Evolutionary conservation across 1,140 invertebrate species (phyloP).

Genomic region (Adoxophyes honmai): DNA sequence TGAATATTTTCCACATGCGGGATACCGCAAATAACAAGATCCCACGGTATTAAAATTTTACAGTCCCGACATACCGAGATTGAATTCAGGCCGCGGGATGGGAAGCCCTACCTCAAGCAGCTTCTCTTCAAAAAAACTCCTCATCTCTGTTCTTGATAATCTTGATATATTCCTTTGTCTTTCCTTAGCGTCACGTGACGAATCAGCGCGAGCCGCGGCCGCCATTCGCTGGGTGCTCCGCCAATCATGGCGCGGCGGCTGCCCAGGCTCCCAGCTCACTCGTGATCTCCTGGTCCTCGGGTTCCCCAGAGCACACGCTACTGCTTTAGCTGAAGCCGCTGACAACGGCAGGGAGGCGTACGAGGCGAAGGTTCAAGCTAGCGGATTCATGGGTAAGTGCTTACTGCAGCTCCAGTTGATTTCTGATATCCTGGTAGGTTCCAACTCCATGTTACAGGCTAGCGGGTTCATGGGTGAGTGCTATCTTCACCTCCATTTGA

Average conservation of each 20-base stretch:
- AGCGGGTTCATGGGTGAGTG: too few species aligned
- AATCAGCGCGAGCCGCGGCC: slow-evolving; percentile 57
- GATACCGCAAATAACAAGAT: too few species aligned
- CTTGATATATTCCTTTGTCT: not conserved
- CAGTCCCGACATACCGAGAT: too few species aligned
- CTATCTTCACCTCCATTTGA: too few species aligned
- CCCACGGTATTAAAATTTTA: too few species aligned
- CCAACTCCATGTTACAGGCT: too few species aligned
- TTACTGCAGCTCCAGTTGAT: not conserved
- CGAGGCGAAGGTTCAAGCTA: slow-evolving; percentile 28
- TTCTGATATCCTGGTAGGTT: too few species aligned
- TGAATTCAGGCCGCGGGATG: too few species aligned
- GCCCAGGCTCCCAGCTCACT: slow-evolving; percentile 45
- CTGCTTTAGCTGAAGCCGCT: slow-evolving; percentile 47
- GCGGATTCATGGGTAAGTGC: slow-evolving; percentile 52
- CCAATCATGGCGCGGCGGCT: slow-evolving; percentile 45
- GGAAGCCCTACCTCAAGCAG: too few species aligned
- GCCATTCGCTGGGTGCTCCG: slow-evolving; percentile 59
- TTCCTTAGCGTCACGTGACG: slow-evolving; percentile 51
- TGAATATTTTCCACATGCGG: too few species aligned
- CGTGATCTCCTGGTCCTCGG: slow-evolving; percentile 58
- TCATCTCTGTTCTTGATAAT: not conserved
- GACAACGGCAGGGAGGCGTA: slow-evolving; percentile 37
- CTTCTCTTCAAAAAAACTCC: too few species aligned
- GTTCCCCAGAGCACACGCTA: slow-evolving; percentile 53